phyloP scores from a whole-genome alignment of 2,797 vertebrate genomes.

The Telmatherina bonti region DNA sequence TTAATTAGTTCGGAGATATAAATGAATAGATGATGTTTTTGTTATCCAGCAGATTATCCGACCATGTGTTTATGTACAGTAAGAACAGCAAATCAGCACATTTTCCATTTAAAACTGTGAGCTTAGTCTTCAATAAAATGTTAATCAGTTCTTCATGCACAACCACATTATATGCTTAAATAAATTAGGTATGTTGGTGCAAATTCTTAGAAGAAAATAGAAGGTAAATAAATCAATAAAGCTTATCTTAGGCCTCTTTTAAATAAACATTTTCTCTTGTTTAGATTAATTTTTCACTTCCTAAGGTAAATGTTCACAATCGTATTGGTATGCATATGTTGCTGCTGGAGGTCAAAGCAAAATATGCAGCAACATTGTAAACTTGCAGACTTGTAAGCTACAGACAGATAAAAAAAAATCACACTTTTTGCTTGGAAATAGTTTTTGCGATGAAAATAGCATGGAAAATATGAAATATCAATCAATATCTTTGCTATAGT shows the following conservation, averaged over 20 bases:
- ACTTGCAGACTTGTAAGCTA: no score
- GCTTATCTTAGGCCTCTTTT: not conserved
- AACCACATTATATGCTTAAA: not conserved
- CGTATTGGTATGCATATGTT: no score
- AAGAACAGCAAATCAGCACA: conserved; percentile 29
- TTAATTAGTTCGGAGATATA: conserved; percentile 25
- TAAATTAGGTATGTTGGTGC: not conserved
- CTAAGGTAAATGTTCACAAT: no score
- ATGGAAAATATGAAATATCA: no score
- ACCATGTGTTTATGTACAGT: conserved; percentile 40
- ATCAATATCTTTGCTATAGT: not conserved
- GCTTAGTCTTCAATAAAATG: not conserved
- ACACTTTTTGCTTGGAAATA: no score
- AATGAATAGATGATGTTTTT: conserved; percentile 37
- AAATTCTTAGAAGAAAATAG: conserved; percentile 31
- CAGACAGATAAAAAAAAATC: not conserved
- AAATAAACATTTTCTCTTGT: no score
- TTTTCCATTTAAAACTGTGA: conserved; percentile 11
- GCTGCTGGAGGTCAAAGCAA: not conserved
- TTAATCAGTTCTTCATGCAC: conserved; percentile 14
- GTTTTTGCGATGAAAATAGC: no score
- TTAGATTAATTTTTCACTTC: no score
- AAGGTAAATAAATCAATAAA: conserved; percentile 7
- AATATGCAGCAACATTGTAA: not conserved
- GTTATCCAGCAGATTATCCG: conserved; percentile 43